These are phyloP conservation scores for Dreissena polymorpha DNA, from an alignment of 1,140 invertebrate genomes.

Conservation along the genomic window DNA sequence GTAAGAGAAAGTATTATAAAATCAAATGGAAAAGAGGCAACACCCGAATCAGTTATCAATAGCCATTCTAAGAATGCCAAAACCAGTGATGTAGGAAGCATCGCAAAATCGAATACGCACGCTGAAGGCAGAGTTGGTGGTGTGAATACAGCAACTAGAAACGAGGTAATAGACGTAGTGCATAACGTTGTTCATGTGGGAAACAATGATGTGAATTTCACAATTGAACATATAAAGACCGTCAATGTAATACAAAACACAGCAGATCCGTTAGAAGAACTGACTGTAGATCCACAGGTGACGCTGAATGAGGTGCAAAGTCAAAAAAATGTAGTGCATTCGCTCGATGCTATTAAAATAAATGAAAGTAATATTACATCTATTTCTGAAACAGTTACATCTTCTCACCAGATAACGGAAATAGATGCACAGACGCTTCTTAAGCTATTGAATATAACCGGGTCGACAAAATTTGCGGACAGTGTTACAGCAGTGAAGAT, in stretches of 20 bases:
- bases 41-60: not conserved
- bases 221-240: not conserved
- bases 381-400: not conserved
- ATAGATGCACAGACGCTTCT: slow-evolving; percentile 3
- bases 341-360: not conserved
- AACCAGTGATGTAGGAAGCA: not conserved
- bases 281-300: not conserved
- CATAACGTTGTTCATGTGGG: not conserved
- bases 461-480: slow-evolving; percentile 10
- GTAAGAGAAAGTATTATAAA: not conserved
- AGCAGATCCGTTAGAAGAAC: not conserved
- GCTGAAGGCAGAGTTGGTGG: not conserved
- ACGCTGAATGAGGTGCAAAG: not conserved
- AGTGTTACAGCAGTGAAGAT: slow-evolving; percentile 35
- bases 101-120: not conserved
- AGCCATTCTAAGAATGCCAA: not conserved
- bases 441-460: slow-evolving; percentile 19
- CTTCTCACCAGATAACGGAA: not conserved
- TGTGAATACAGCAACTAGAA: not conserved
- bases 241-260: not conserved
- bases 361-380: not conserved
- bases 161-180: not conserved
- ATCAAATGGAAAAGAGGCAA: not conserved
- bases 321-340: not conserved
- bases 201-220: not conserved